Evolutionary conservation across 2,113 vertebrate species (phyloP).

Genomic region (Tursiops truncatus): DNA sequence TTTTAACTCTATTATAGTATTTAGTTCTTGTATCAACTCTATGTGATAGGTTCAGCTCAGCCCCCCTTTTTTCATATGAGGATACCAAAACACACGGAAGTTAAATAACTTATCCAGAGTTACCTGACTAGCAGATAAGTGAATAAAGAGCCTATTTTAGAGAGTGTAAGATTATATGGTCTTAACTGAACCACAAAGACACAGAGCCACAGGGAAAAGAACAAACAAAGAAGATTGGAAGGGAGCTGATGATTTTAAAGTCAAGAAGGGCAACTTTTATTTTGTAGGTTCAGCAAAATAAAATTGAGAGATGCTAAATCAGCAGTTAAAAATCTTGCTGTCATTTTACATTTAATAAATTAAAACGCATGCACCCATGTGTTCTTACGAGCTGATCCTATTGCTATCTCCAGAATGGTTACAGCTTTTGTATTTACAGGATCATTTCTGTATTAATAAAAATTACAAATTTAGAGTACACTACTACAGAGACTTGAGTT

Average conservation of each 20-base stretch:
- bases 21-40: background rate
- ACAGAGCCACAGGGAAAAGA: background rate
- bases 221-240: background rate
- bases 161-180: background rate
- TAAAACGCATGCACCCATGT: background rate
- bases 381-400: background rate
- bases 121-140: background rate
- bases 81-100: background rate
- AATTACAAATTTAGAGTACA: background rate
- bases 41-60: background rate
- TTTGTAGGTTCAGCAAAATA: background rate
- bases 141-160: background rate
- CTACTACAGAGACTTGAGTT: background rate
- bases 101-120: background rate
- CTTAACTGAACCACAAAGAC: background rate
- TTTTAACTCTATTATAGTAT: background rate
- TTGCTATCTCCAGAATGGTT: background rate
- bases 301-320: background rate
- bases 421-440: background rate
- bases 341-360: background rate
- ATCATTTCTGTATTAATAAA: background rate
- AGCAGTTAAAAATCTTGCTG: background rate
- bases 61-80: background rate
- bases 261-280: background rate
- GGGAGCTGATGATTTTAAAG: background rate